These are phyloP conservation scores for Oreohelix idahoensis DNA, from an alignment of 1,140 invertebrate genomes.

Conservation along the genomic window DNA sequence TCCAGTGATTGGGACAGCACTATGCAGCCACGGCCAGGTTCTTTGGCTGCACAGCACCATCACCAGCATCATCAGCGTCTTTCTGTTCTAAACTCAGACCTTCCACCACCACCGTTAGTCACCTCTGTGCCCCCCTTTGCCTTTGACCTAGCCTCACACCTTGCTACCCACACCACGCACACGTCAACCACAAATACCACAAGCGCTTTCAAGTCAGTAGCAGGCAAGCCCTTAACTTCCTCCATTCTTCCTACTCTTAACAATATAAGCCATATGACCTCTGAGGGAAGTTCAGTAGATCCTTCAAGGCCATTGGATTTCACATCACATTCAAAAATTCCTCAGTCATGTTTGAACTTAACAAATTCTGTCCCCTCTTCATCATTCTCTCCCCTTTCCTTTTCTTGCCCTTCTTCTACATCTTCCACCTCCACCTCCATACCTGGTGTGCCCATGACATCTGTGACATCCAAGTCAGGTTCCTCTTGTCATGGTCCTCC, in stretches of 20 bases:
- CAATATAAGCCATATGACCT: slow-evolving; percentile 16
- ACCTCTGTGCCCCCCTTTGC: slow-evolving; percentile 53
- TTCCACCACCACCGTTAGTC: slow-evolving; percentile 59
- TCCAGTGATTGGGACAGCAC: slow-evolving; percentile 70
- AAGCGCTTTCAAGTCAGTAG: slow-evolving; percentile 59
- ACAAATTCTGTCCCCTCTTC: slow-evolving; percentile 18
- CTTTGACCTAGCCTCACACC: slow-evolving; percentile 53
- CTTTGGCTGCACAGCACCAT: slow-evolving; percentile 35
- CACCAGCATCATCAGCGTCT: slow-evolving; percentile 50
- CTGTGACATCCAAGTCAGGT: slow-evolving; percentile 8
- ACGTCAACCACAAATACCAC: slow-evolving; percentile 52
- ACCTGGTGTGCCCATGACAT: neutral
- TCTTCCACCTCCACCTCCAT: slow-evolving; percentile 25
- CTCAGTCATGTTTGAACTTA: slow-evolving; percentile 41
- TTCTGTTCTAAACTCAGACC: slow-evolving; percentile 53
- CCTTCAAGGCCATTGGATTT: slow-evolving; percentile 42
- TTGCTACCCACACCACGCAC: slow-evolving; percentile 54
- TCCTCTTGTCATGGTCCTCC: slow-evolving; percentile 49
- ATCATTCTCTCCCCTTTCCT: neutral
- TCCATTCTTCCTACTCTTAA: slow-evolving; percentile 20
- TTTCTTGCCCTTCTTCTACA: neutral
- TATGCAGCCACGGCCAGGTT: slow-evolving; percentile 23
- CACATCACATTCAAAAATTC: slow-evolving; percentile 41
- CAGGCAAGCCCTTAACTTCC: slow-evolving; percentile 30
- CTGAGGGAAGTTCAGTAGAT: slow-evolving; percentile 39